These are phyloP conservation scores for Diplazon laetatorius DNA, from an alignment of 2,888 invertebrate genomes.

Conservation along the genomic window DNA sequence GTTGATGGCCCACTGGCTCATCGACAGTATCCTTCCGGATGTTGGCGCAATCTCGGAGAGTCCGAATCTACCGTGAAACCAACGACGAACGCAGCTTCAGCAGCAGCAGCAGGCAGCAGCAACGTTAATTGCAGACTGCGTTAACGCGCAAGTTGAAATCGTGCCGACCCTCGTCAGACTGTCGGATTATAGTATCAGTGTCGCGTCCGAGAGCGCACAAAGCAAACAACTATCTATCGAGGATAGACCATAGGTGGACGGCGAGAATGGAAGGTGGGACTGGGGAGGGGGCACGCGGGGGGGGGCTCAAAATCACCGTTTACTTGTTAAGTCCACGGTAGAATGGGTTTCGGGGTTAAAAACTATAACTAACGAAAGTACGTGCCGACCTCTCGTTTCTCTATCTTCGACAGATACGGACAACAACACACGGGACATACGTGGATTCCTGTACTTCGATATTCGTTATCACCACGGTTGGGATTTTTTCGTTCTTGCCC, in stretches of 20 bases:
- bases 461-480: too few species aligned
- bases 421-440: too few species aligned
- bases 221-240: constrained; percentile 41
- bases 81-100: background rate
- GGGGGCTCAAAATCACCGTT: background rate
- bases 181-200: constrained; percentile 25
- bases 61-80: constrained; percentile 46
- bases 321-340: constrained; percentile 3
- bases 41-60: constrained; percentile 52
- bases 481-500: too few species aligned
- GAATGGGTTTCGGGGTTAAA: too few species aligned
- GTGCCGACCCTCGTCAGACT: constrained; percentile 31
- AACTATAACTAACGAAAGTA: too few species aligned
- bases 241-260: background rate
- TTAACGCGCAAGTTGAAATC: constrained; percentile 29
- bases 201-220: constrained; percentile 34
- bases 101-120: background rate
- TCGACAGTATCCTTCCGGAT: constrained; percentile 57
- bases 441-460: too few species aligned
- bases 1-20: constrained; percentile 39
- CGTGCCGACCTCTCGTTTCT: background rate
- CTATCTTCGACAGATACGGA: too few species aligned
- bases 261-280: too few species aligned
- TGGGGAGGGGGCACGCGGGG: background rate
- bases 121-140: constrained; percentile 6